Percentiles rank a stretch among this genome's conserved stretches.
Evolutionary conservation across 2,888 invertebrate species (phyloP).

Genomic region (Xestia ashworthii): DNA sequence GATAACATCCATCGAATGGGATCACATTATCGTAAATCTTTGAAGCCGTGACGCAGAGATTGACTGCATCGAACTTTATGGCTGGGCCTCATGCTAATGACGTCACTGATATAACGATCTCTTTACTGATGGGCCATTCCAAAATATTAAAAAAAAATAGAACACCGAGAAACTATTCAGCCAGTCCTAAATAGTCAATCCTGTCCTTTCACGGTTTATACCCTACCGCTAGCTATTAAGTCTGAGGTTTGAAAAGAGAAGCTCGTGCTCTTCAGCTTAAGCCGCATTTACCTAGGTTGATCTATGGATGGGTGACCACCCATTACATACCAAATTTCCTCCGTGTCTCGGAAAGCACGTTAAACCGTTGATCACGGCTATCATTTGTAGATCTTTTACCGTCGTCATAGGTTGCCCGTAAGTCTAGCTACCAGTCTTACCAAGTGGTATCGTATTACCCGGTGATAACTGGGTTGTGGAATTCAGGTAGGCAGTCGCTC

Average conservation of each 20-base stretch:
- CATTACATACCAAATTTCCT: too few species aligned
- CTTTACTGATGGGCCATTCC: background rate
- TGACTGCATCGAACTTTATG: slow-evolving; percentile 33
- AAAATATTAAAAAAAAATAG: background rate
- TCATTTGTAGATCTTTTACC: too few species aligned
- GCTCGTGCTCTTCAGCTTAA: background rate
- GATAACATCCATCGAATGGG: background rate
- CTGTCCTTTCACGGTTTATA: background rate
- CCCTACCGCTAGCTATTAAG: background rate
- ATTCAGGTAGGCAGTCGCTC: too few species aligned
- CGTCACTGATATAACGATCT: background rate
- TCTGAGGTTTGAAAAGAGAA: too few species aligned
- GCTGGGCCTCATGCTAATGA: slow-evolving; percentile 6
- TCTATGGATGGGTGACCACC: background rate
- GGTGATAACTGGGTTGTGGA: too few species aligned
- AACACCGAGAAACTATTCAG: background rate
- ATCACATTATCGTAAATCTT: slow-evolving; percentile 36
- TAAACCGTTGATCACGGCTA: too few species aligned
- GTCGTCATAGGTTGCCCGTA: too few species aligned
- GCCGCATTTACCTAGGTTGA: background rate
- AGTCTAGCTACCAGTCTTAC: too few species aligned
- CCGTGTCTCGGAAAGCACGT: too few species aligned
- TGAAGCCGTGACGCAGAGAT: slow-evolving; percentile 22
- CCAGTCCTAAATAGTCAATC: background rate
- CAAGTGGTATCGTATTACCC: too few species aligned